Base-by-base conservation (phyloP, 30 jellyfish, hydroid and myxozoan genomes). In the Pelagia noctiluca region DNA sequence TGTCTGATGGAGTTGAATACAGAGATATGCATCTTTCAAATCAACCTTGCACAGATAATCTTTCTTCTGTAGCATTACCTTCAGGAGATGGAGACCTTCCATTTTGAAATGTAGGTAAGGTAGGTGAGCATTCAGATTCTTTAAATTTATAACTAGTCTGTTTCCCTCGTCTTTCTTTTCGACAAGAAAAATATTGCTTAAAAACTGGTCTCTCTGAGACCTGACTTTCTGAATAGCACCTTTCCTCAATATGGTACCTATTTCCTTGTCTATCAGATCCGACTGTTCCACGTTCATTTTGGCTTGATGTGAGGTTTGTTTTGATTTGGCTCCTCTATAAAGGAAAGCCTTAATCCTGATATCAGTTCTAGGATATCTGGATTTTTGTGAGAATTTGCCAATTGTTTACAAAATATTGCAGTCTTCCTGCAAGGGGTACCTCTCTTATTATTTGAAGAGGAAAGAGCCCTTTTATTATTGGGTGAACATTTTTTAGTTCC, bases 11-110 rank as follows among this genome's bases (percentile, higher is more conserved):
- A 73, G 76, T 73, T 78, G 86, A 31, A 73, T 31, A 18, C 78
- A 42, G 30, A 73, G 47, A 50, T 74, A 74, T 38, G 86, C 86
- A 49, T 74, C 86, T 49, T 74, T 74, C 46, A 74, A 33, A 50
- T 74, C 86, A n/a, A 74, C 47, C 64, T 79, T 79, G 73, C 35
- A 35, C 42, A 79, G 25, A 61, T 60, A 79, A 65, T 79, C 90
- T 49, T 29, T 50, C 73, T 79, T 72, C 83, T 79, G 83, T 53
- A 74, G 1, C 82, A 64, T 64, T 31, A 22, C 78, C 34, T 64
- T 64, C 50, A 64, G 34, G 24, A 25, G 78, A 64, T 64, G 78
- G 47, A 64, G 78, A 64, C 78, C 78, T 35, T 64, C 78, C 78
- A 64, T 64, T 30, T 64, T 64, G 78, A 25, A 64, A 64, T 64